phyloP scores from a whole-genome alignment of 2,113 vertebrate genomes.

The Salvelinus namaycush region DNA sequence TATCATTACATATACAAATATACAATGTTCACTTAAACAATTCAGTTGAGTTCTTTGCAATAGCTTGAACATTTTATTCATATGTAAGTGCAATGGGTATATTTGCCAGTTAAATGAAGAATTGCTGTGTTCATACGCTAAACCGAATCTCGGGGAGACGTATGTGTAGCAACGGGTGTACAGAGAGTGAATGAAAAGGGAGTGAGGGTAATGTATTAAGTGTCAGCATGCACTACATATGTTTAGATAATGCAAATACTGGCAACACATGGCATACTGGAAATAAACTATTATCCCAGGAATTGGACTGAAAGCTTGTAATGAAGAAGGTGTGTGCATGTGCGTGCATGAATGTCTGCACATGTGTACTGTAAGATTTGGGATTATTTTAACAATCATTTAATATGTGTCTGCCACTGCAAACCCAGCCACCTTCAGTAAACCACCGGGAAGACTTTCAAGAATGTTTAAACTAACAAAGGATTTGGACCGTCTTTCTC shows the following conservation, averaged over 20 bases:
- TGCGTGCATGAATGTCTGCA: neutral
- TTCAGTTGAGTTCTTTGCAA: neutral
- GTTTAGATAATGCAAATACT: conserved; percentile 58
- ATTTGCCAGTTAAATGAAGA: neutral
- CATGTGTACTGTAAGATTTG: neutral
- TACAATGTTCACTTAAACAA: neutral
- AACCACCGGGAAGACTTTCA: conserved; percentile 53
- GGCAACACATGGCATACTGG: conserved; percentile 52
- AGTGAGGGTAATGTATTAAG: conserved; percentile 39
- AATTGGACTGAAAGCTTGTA: conserved; percentile 40
- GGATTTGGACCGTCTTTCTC: conserved; percentile 27
- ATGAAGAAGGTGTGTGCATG: conserved; percentile 58
- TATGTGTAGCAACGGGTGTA: conserved; percentile 17
- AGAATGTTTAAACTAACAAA: conserved; percentile 66
- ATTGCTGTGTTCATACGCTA: conserved; percentile 30
- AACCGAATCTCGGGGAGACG: conserved; percentile 41
- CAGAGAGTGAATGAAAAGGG: conserved; percentile 36
- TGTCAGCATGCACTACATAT: conserved; percentile 36
- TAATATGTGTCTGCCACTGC: conserved; percentile 56
- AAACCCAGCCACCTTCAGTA: conserved; percentile 53
- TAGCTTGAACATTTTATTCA: neutral
- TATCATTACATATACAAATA: neutral
- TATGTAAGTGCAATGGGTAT: neutral
- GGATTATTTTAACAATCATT: conserved; percentile 66
- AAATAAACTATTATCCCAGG: conserved; percentile 54